phyloP scores from a whole-genome alignment of 2,888 invertebrate genomes.

The Tenthredo amoena region DNA sequence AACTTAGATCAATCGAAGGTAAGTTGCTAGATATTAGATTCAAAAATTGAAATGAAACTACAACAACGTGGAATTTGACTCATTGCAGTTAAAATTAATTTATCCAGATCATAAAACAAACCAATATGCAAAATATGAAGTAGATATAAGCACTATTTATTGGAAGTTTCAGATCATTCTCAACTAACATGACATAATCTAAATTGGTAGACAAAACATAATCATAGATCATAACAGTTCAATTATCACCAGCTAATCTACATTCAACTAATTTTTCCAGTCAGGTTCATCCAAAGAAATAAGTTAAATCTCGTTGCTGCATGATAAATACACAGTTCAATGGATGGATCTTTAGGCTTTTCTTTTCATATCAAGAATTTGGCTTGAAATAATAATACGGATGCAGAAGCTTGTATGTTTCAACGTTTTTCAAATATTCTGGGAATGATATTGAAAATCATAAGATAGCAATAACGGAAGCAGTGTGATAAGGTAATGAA shows the following conservation, averaged over 20 bases:
- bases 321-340: neutral
- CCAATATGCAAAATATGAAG: neutral
- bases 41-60: neutral
- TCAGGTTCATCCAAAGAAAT: neutral
- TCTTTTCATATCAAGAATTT: neutral
- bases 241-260: conserved; percentile 20
- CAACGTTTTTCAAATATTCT: neutral
- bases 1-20: neutral
- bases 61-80: neutral
- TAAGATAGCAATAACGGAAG: neutral
- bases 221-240: neutral
- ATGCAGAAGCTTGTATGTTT: neutral
- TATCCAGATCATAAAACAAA: neutral
- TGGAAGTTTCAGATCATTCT: neutral
- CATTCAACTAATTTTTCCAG: neutral
- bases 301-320: neutral
- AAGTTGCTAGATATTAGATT: neutral
- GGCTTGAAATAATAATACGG: neutral
- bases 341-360: neutral
- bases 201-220: neutral
- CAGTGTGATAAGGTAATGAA: conserved; percentile 9
- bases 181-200: neutral
- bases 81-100: neutral
- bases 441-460: neutral
- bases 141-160: neutral